Conservation (phyloP, 53 echinoderm and acorn worm species). For the Zoroaster sp. region DNA sequence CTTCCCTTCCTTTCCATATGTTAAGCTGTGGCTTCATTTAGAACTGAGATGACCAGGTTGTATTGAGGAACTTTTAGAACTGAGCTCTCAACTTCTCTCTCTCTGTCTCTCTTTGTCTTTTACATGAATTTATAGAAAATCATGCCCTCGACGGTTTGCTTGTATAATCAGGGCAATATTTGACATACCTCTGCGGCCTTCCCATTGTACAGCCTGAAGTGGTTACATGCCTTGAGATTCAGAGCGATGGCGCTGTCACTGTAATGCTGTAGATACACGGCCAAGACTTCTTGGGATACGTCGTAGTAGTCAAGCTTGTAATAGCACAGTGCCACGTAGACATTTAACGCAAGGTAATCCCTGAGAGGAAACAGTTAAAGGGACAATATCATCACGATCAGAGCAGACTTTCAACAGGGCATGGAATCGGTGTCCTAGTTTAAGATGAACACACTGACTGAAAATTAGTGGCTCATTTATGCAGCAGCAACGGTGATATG, state of each 20-base stretch:
- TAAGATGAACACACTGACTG: no score
- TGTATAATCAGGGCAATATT: background rate
- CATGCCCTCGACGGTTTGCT: no score
- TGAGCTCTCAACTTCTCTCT: no score
- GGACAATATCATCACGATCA: background rate
- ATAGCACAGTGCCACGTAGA: slow-evolving; percentile 96
- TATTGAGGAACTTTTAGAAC: no score
- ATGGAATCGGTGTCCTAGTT: no score
- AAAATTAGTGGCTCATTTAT: no score
- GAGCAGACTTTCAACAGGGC: no score
- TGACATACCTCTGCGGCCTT: slow-evolving; percentile 94
- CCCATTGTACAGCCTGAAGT: slow-evolving; percentile 97
- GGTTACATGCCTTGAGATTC: slow-evolving; percentile 98
- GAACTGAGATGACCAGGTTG: no score
- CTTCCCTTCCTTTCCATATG: background rate
- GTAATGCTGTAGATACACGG: slow-evolving; percentile 93
- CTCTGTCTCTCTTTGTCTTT: no score
- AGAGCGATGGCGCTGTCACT: slow-evolving; percentile 95
- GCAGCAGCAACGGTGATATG: no score
- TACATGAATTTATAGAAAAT: no score
- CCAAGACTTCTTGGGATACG: slow-evolving; percentile 95
- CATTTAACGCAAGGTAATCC: slow-evolving; percentile 93
- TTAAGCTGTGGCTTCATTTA: background rate
- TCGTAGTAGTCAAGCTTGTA: slow-evolving; percentile 99
- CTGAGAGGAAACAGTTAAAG: slow-evolving; percentile 43